phyloP scores from a whole-genome alignment of 2,797 vertebrate species.

The Esox lucius region DNA sequence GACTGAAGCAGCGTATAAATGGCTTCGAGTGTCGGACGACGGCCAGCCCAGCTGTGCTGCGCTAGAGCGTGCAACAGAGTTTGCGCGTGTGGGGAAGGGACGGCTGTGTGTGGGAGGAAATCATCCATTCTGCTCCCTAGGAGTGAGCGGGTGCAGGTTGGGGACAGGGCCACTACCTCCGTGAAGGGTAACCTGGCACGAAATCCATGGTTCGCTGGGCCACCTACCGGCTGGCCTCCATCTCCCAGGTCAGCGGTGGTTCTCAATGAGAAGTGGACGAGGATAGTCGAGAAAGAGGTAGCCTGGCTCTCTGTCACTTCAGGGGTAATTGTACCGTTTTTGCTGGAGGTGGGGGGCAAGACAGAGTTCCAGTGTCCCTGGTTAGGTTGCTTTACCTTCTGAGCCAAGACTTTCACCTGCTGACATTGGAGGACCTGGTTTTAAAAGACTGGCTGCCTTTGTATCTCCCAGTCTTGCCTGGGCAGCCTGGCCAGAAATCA shows the following conservation, averaged over 20 bases:
- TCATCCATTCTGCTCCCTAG: too few relatives aligned
- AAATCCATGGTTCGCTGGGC: not conserved
- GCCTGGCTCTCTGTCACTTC: conserved; percentile 35
- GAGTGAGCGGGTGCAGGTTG: too few relatives aligned
- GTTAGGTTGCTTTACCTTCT: conserved; percentile 13
- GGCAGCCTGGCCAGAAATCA: conserved; percentile 8
- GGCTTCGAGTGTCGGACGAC: conserved; percentile 14
- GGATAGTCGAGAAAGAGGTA: conserved; percentile 11
- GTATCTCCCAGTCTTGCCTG: conserved; percentile 4
- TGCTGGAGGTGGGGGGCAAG: not conserved
- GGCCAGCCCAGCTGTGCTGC: conserved; percentile 35
- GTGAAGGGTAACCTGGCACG: too few relatives aligned
- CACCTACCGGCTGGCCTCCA: conserved; percentile 28
- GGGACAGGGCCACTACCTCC: too few relatives aligned
- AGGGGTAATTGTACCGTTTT: conserved; percentile 16
- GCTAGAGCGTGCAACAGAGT: too few relatives aligned
- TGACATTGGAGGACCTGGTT: not conserved
- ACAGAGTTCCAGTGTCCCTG: conserved; percentile 26
- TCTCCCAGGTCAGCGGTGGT: conserved; percentile 39
- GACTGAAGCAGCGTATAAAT: too few relatives aligned
- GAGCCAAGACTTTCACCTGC: conserved; percentile 21
- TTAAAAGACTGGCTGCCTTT: conserved; percentile 9
- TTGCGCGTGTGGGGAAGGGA: conserved; percentile 3
- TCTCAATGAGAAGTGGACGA: conserved; percentile 8
- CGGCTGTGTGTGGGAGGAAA: not conserved